Base-by-base conservation (phyloP, 2,888 invertebrate species). In the Argynnis bischoffii region DNA sequence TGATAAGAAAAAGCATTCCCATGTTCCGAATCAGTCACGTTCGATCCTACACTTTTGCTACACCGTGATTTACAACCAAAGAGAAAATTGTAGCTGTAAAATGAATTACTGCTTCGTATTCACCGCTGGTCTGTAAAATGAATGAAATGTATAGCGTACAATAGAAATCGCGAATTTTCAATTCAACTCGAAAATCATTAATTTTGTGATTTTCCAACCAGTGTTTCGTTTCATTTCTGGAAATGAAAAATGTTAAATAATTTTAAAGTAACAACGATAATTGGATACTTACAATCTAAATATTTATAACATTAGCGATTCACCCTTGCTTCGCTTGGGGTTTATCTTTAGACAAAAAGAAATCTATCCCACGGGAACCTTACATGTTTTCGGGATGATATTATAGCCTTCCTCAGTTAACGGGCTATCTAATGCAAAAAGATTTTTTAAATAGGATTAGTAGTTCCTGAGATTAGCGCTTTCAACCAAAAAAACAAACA, bases 1-100 rank as follows among this genome's bases (percentile, higher is more conserved):
- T 50, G 64, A 50, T 56, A 64, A 64, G 57, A 53, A 65, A 41
- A 65, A 59, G 65, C 59, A 54, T 65, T 65, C 53, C 53, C 65
- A 59, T 65, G 65, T 65, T 65, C 26, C 6, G 31, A 59, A 65
- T 59, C 56, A 59, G 65, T 65, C 65, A 65, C 65, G 65, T 65
- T 65, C 59, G 65, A 65, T 65, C 47, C 26, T 16, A 65, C 59
- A 46, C 59, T 66, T 64, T 57, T 26, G 26, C 53, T 35, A 15
- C n/a, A 47, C 47, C 51, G 59, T 66, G 59, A 66, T 66, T 60
- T 66, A 66, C 65, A 66, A 14, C 59, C 65, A 31, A 47, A 8
- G 47, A 21, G 59, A 51, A 51, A 51, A 56, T 64, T 64, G 51
- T 66, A 46, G 31, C 18, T 48, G 35, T 21, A 66, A 59, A 66